Base-by-base conservation (phyloP, 2,113 vertebrate species). In the Gasterosteus aculeatus region DNA sequence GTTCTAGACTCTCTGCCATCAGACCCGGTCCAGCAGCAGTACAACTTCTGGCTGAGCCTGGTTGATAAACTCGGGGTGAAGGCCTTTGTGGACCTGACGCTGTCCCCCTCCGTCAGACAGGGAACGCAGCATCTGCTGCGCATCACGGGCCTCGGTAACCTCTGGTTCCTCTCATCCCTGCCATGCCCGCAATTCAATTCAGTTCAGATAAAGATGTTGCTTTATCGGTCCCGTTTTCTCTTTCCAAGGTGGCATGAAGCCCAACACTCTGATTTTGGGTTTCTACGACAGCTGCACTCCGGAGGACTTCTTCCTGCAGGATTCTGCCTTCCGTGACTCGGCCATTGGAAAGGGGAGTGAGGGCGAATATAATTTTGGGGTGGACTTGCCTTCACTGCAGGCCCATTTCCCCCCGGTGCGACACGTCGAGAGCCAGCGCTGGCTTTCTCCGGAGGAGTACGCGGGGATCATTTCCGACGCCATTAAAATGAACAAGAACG, bases 401-500 rank as follows among this genome's bases (percentile, higher is more conserved):
- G 95, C 96, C 12, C 93, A 96, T 77, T 98, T 98, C 72, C 94
- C 96, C 0, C 95, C 95, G 0, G 95, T 96, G 3, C 93, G 96
- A 7, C 92, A 94, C 12, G 83, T 91, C 0, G 96, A 95, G 77
- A 94, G 92, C 77, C 94, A 92, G 1, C 93, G 93, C 33, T 93
- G 92, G n/a, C 88, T 98, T 4, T 88, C 91, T 0, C 93, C 95
- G 0, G 93, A 94, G 35, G 96, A 98, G 79, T 98, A 98, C 0
- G 95, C 97, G 5, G 95, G 96, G 65, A 96, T 96, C 0, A 89
- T 98, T 78, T 95, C 93, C 0, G 96, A 97, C 0, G 96, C 96
- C 54, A 89, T 97, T 35, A 98, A 98, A 88, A 98, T 98, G 96
- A 94, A 93, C 85, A 97, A 97, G 91, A 98, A 97, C 1, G 95